Percentiles rank a stretch among this genome's conserved stretches.
These are phyloP conservation scores for Takifugu ocellatus DNA, from an alignment of 2,797 vertebrate species.

Conservation along the genomic window DNA sequence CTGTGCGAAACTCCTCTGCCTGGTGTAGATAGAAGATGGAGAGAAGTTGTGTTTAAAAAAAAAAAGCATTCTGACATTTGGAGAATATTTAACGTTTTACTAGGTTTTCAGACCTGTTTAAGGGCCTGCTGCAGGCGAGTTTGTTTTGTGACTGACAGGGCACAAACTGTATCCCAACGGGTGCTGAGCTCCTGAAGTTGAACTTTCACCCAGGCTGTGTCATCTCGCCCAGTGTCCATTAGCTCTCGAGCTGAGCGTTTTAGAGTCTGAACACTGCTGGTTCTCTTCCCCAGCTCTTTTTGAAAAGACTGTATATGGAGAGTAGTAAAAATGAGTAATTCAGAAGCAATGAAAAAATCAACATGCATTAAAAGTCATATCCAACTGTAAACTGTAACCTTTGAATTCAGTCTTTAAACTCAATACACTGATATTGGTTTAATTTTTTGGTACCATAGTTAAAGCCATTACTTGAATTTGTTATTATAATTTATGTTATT, in stretches of 20 bases:
- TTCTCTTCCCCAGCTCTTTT: conserved; percentile 95
- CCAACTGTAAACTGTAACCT: too few species aligned
- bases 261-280: conserved; percentile 89
- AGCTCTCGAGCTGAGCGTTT: conserved; percentile 94
- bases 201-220: conserved; percentile 97
- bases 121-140: conserved; percentile 90
- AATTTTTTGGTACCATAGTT: too few species aligned
- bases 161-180: conserved; percentile 96
- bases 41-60: not conserved
- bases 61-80: not conserved
- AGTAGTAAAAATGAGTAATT: not conserved
- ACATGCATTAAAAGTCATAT: too few species aligned
- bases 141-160: conserved; percentile 93
- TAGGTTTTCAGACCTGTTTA: conserved; percentile 82
- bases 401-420: too few species aligned
- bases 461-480: too few species aligned
- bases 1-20: conserved; percentile 95
- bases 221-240: conserved; percentile 92
- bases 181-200: conserved; percentile 97
- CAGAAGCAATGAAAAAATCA: too few species aligned
- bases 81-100: not conserved
- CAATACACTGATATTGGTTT: too few species aligned
- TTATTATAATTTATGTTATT: too few species aligned
- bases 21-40: conserved; percentile 39
- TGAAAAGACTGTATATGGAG: conserved; percentile 83